These are phyloP conservation scores for Spatulosminthurus flaviceps DNA, from an alignment of 2,888 invertebrate genomes.

Conservation along the genomic window DNA sequence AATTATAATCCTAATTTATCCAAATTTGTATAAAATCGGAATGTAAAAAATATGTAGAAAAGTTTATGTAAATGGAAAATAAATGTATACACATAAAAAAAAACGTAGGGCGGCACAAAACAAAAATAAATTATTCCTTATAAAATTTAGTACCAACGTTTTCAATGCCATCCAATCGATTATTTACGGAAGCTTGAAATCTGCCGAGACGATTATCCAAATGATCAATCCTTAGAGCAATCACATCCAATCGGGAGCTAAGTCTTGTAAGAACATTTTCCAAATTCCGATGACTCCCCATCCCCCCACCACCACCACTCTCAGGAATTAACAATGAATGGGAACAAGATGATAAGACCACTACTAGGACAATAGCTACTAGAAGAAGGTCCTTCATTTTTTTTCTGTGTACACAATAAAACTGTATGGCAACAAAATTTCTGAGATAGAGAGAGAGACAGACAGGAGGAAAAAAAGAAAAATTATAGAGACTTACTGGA, in stretches of 20 bases:
- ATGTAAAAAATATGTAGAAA: too few relatives aligned
- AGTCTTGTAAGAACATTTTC: conserved; percentile 64
- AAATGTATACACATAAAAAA: too few relatives aligned
- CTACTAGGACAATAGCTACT: background rate
- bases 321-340: background rate
- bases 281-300: conserved; percentile 47
- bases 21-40: too few relatives aligned
- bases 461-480: too few relatives aligned
- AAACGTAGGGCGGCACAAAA: too few relatives aligned
- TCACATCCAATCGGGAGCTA: conserved; percentile 66
- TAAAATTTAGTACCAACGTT: conserved; percentile 52
- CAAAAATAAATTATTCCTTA: background rate
- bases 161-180: conserved; percentile 61
- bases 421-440: too few relatives aligned
- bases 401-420: too few relatives aligned
- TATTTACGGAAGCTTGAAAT: conserved; percentile 65
- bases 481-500: too few relatives aligned
- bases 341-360: background rate
- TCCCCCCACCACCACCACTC: background rate
- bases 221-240: conserved; percentile 67
- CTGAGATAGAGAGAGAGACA: too few relatives aligned
- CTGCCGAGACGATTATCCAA: conserved; percentile 67
- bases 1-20: too few relatives aligned
- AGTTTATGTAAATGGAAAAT: too few relatives aligned
- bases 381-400: background rate